Conservation (phyloP, 2,113 vertebrate genomes). For the Sakesphorus luctuosus region DNA sequence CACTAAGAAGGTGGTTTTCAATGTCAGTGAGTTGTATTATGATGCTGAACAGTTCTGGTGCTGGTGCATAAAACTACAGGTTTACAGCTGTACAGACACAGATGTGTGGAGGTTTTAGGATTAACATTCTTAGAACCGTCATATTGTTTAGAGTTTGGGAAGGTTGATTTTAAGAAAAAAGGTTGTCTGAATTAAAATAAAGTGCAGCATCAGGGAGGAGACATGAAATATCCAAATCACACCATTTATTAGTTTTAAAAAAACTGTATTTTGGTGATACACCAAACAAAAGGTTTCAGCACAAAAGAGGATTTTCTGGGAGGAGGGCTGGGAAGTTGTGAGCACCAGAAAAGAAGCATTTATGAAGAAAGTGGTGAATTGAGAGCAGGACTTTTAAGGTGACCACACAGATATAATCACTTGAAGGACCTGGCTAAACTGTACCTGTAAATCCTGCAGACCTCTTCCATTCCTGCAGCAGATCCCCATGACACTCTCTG, state of each 20-base stretch:
- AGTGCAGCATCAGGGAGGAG: background rate
- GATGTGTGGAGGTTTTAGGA: background rate
- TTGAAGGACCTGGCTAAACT: background rate
- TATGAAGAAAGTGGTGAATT: background rate
- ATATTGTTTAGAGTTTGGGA: background rate
- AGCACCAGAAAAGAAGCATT: background rate
- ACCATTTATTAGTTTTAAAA: background rate
- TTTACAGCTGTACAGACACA: background rate
- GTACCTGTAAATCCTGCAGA: background rate
- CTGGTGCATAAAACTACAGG: background rate
- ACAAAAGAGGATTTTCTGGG: background rate
- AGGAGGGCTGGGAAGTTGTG: background rate
- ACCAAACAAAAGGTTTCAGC: background rate
- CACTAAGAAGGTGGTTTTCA: constrained; percentile 25
- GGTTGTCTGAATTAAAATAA: background rate
- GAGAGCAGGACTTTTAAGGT: background rate
- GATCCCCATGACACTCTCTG: background rate
- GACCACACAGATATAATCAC: background rate
- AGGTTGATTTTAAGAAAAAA: background rate
- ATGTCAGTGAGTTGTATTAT: constrained; percentile 4
- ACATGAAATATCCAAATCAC: background rate
- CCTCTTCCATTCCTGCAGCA: background rate
- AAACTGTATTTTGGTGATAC: background rate
- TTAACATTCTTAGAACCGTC: background rate
- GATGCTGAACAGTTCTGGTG: background rate